Percentiles rank a stretch among this genome's conserved stretches.
These are phyloP conservation scores for Lophius piscatorius DNA, from an alignment of 2,113 vertebrate species.

Conservation along the genomic window DNA sequence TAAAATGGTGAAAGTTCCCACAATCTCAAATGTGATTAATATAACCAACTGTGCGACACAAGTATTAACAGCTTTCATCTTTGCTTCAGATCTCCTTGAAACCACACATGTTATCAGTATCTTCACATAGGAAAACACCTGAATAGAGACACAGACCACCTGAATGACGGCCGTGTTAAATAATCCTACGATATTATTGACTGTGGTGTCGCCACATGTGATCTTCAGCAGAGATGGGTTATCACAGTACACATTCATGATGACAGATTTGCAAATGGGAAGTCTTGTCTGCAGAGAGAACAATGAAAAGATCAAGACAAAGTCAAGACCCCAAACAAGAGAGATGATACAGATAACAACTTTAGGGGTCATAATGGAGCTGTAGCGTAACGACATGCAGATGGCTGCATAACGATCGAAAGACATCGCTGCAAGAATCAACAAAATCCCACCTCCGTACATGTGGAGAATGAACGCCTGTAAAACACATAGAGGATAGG, in stretches of 20 bases:
- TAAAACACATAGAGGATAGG: conserved; percentile 76
- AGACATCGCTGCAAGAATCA: conserved; percentile 80
- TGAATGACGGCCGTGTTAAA: conserved; percentile 74
- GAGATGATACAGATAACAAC: conserved; percentile 51
- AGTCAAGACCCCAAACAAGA: conserved; percentile 73
- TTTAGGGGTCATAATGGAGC: conserved; percentile 69
- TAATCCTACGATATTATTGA: conserved; percentile 74
- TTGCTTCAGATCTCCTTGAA: conserved; percentile 54
- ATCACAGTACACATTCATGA: conserved; percentile 77
- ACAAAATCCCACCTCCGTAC: conserved; percentile 75
- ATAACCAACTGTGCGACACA: conserved; percentile 75
- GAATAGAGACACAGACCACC: conserved; percentile 65
- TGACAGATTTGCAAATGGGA: conserved; percentile 60
- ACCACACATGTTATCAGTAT: conserved; percentile 73
- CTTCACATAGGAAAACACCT: conserved; percentile 73
- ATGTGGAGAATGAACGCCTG: conserved; percentile 79
- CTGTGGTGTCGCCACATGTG: conserved; percentile 62
- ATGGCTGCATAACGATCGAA: conserved; percentile 81
- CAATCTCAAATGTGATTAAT: conserved; percentile 73
- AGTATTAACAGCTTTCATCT: conserved; percentile 74
- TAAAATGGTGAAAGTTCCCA: conserved; percentile 73
- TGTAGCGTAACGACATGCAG: conserved; percentile 76
- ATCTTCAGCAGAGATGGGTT: conserved; percentile 79
- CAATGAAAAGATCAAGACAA: conserved; percentile 58
- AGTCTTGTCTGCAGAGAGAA: conserved; percentile 71